Base-by-base conservation (phyloP, 2,888 invertebrate species). In the Dynastes hyllus region DNA sequence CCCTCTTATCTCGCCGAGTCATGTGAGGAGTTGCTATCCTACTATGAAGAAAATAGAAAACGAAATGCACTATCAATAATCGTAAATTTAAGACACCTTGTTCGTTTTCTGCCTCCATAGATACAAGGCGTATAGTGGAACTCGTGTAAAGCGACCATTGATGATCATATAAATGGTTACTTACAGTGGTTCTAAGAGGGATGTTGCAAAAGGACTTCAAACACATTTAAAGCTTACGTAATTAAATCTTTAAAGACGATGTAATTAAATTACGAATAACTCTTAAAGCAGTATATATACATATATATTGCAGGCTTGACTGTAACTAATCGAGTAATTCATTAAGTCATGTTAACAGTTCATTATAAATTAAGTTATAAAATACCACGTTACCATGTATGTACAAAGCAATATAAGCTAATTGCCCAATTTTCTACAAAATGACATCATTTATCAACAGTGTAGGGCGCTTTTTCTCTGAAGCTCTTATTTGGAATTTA, bases 11-110 rank as follows among this genome's bases (percentile, higher is more conserved):
- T 76, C 8, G 29, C 11, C 45, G 16, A 75, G 37, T 40, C 75
- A 63, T 75, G 75, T 75, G 40, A 73, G 45, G 22, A 37, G n/a
- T 75, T n/a, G 40, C 63, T 63, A 61, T 55, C 16, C 53, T 55
- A 45, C 55, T 53, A 75, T 27, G 16, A 75, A 29, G 76, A 76
- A 76, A 76, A 76, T 76, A 76, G 76, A 76, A 76, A 66, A 76
- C 53, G 51, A 63, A 76, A 76, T 76, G 55, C 32, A 22, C 76
- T 76, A 76, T 76, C 76, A 76, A 76, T 76, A 76, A 76, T 66
- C 76, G 76, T 76, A 76, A 76, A 76, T 76, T 76, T 76, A 32
- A 76, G 66, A 66, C 45, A 63, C 27, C 75, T 75, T 75, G 63
- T 58, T 61, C 75, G 61, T 75, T 63, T 58, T 55, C 53, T 66